phyloP scores from a whole-genome alignment of 2,113 vertebrate species.

The Hiodon tergisus region DNA sequence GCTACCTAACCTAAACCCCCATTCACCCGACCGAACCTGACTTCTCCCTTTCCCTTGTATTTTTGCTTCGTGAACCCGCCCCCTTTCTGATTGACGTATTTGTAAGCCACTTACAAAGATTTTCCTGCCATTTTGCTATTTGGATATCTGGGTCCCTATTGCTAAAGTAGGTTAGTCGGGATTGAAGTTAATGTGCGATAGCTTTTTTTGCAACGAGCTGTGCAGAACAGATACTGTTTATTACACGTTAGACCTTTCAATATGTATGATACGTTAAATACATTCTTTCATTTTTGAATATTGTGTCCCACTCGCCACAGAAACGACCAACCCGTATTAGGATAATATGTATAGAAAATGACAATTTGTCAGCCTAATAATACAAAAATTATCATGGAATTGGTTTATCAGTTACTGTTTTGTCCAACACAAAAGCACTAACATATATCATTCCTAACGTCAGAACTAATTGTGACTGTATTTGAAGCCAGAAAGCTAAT shows the following conservation, averaged over 20 bases:
- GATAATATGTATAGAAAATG: background rate
- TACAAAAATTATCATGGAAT: no score
- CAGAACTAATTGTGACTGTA: background rate
- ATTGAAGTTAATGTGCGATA: background rate
- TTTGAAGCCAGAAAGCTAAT: background rate
- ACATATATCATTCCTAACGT: no score
- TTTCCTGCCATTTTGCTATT: background rate
- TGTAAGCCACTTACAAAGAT: constrained; percentile 25
- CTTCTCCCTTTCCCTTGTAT: constrained; percentile 44
- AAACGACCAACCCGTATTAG: background rate
- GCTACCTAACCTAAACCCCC: background rate
- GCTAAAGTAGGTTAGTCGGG: background rate
- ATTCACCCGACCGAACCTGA: background rate
- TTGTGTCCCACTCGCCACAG: background rate
- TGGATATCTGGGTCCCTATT: background rate
- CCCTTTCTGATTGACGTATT: constrained; percentile 37
- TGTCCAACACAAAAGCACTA: no score
- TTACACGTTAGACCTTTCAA: no score
- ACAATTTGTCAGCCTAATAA: background rate
- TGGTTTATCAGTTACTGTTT: no score
- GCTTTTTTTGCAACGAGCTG: background rate
- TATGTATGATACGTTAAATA: no score
- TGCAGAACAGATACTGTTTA: background rate
- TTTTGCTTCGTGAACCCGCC: constrained; percentile 48
- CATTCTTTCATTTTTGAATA: no score